Evolutionary conservation across 1,140 invertebrate genomes (phyloP).

Genomic region (Muscidifurax raptorellus): DNA sequence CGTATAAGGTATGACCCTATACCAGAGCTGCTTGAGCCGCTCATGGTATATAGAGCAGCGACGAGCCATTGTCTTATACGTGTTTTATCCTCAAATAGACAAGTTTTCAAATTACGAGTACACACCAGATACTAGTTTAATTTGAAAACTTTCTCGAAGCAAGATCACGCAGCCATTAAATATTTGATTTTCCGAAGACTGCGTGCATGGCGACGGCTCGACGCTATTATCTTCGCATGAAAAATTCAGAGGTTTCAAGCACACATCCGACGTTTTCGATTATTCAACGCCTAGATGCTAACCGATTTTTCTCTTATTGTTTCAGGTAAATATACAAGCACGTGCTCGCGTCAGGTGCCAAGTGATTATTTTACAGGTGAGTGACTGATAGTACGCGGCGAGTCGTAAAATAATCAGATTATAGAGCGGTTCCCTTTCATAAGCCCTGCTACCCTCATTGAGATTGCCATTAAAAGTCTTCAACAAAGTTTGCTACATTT

Average conservation of each 20-base stretch:
- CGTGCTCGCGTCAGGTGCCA: neutral
- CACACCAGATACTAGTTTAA: too few species aligned
- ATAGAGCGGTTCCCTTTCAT: neutral
- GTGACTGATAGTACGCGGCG: neutral
- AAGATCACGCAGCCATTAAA: neutral
- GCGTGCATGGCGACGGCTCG: neutral
- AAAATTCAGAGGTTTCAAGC: neutral
- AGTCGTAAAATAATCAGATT: neutral
- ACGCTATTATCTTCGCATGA: neutral
- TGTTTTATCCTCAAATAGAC: neutral
- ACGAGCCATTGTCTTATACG: neutral
- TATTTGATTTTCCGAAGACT: neutral
- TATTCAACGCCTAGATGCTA: neutral
- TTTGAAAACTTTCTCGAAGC: neutral
- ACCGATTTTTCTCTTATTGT: neutral
- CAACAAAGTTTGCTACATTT: neutral
- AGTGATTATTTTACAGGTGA: neutral
- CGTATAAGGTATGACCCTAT: neutral
- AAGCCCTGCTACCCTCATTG: neutral
- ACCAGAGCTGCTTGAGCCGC: too few species aligned
- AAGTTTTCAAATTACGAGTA: neutral
- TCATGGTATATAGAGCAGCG: neutral
- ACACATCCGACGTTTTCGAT: neutral
- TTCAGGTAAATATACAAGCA: neutral
- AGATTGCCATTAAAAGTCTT: conserved; percentile 9